Conservation (phyloP, 2,113 vertebrate species). For the Hypomesus transpacificus region DNA sequence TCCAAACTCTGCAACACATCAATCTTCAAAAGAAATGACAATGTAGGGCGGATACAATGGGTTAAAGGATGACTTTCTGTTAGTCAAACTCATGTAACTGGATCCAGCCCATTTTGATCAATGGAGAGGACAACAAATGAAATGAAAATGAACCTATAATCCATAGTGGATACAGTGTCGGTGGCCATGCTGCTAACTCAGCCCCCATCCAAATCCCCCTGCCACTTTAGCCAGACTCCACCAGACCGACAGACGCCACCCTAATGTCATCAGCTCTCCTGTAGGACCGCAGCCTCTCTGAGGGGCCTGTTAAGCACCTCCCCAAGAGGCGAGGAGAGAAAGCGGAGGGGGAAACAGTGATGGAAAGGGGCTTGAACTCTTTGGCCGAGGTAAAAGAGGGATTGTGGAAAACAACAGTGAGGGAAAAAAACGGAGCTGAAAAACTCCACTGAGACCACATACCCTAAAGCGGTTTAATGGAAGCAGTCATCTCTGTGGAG, state of each 20-base stretch:
- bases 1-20: too few relatives aligned
- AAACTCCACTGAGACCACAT: constrained; percentile 34
- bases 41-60: background rate
- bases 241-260: constrained; percentile 57
- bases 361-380: background rate
- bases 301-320: constrained; percentile 60
- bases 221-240: background rate
- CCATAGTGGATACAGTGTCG: too few relatives aligned
- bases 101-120: too few relatives aligned
- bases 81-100: too few relatives aligned
- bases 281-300: constrained; percentile 46
- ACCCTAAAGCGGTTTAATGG: constrained; percentile 35
- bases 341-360: background rate
- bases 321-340: constrained; percentile 43
- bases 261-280: constrained; percentile 66
- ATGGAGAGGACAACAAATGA: too few relatives aligned
- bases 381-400: background rate
- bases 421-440: background rate
- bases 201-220: background rate
- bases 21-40: too few relatives aligned
- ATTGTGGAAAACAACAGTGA: too few relatives aligned
- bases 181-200: too few relatives aligned
- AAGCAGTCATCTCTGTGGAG: constrained; percentile 39
- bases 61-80: constrained; percentile 41
- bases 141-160: too few relatives aligned